These are phyloP conservation scores for Orgyia antiqua DNA, from an alignment of 2,888 invertebrate genomes.

Conservation along the genomic window DNA sequence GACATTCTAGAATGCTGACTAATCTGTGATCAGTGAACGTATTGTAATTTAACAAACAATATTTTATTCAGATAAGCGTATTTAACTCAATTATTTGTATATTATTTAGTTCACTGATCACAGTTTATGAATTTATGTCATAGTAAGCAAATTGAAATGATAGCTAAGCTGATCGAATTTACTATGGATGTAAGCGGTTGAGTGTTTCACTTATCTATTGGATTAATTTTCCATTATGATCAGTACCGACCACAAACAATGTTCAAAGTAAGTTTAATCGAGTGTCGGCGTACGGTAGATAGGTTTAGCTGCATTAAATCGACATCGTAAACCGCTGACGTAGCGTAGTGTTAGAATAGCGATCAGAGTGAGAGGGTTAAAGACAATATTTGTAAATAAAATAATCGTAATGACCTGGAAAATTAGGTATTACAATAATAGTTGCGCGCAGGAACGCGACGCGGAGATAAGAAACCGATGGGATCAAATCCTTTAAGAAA, in stretches of 20 bases:
- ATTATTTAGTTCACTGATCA: slow-evolving; percentile 45
- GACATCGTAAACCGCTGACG: slow-evolving; percentile 66
- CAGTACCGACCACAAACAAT: slow-evolving; percentile 59
- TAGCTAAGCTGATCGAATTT: slow-evolving; percentile 76
- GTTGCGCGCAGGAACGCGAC: slow-evolving; percentile 41
- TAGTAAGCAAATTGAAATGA: slow-evolving; percentile 50
- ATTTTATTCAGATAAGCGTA: no score
- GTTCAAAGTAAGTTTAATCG: slow-evolving; percentile 57
- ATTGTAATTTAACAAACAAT: slow-evolving; percentile 23
- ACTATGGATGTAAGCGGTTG: slow-evolving; percentile 75
- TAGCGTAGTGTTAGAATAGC: slow-evolving; percentile 73
- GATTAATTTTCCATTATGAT: slow-evolving; percentile 57
- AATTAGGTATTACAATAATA: slow-evolving; percentile 66
- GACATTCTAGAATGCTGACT: slow-evolving; percentile 50
- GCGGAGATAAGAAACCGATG: slow-evolving; percentile 74
- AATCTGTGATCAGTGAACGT: slow-evolving; percentile 47
- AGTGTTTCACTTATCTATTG: slow-evolving; percentile 59
- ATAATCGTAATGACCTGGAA: slow-evolving; percentile 72
- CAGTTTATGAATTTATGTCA: slow-evolving; percentile 38
- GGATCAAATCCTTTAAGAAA: slow-evolving; percentile 79
- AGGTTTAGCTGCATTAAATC: slow-evolving; percentile 64
- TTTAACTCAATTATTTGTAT: slow-evolving; percentile 31
- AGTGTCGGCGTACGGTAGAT: slow-evolving; percentile 55
- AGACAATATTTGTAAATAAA: slow-evolving; percentile 79
- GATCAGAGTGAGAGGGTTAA: slow-evolving; percentile 79